Evolutionary conservation across 2,888 invertebrate species (phyloP), one percentile per base, ranked within the genome.

Genomic region (Hydrotaea diabolus): DNA sequence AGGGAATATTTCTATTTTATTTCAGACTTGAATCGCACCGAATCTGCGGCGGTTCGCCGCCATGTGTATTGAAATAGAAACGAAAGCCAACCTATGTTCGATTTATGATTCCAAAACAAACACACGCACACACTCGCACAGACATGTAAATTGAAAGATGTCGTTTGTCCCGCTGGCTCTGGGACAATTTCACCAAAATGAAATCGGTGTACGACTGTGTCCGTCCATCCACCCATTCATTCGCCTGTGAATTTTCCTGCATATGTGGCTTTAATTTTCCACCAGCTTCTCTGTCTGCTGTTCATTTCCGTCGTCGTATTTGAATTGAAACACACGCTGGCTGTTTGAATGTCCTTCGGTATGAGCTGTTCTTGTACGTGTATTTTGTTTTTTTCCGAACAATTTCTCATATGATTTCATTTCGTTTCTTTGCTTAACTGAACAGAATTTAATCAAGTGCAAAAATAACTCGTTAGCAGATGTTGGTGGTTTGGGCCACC

Each of bases 361-460:
- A 19, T 57, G 21, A 0, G 55, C n/a, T 62, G 31, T 31, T 59
- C n/a, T 19, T 43, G n/a, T 72, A 76, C 59, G 46, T 49, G 15
- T 21, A 2, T 55, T 66, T 39, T n/a, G 15, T 78, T 55, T 66
- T 55, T 15, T 17, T 82, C 76, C 66, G 21, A 49, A 49, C 69
- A 77, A 77, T 80, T 85, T 85, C 77, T 74, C 82, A 80, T 84
- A 77, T 78, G 84, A 75, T 79, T 85, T 77, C 77, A 74, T 77
- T 79, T 80, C 73, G 21, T 43, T 53, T 77, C 53, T 53, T 79
- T 77, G 74, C 73, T 85, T 79, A 55, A 79, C 55, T 66, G 74
- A 62, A 69, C 79, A 55, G 79, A 83, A 83, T 82, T 83, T 83
- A 83, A 85, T 85, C 85, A 85, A 85, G 77, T 85, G 79, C 72